These are phyloP conservation scores for Glyphotaelius pellucidus DNA, from an alignment of 2,888 invertebrate genomes.

Conservation along the genomic window DNA sequence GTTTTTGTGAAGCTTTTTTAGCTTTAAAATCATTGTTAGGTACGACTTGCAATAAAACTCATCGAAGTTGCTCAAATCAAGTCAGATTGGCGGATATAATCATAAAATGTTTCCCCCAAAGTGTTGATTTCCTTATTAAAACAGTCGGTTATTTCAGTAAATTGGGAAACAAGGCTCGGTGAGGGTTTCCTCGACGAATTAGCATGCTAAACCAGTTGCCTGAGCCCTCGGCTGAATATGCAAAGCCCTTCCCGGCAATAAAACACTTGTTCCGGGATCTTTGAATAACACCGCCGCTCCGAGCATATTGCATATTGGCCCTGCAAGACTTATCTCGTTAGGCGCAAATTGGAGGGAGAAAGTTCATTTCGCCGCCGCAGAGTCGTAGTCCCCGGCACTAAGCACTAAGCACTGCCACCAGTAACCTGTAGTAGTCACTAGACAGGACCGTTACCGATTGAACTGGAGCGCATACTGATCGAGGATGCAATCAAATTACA, in stretches of 20 bases:
- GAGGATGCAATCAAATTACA: not conserved
- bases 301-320: constrained; percentile 54
- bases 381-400: not conserved
- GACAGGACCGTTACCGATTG: not conserved
- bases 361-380: constrained; percentile 48
- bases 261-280: constrained; percentile 64
- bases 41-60: not conserved
- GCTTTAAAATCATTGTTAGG: not conserved
- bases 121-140: constrained; percentile 55
- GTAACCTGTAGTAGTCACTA: not conserved
- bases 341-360: constrained; percentile 53
- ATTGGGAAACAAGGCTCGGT: constrained; percentile 59
- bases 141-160: constrained; percentile 58
- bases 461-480: not conserved
- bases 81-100: constrained; percentile 2
- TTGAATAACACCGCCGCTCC: constrained; percentile 54
- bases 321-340: constrained; percentile 57
- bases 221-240: constrained; percentile 63
- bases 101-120: constrained; percentile 25
- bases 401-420: not conserved
- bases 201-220: constrained; percentile 62
- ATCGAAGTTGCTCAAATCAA: not conserved
- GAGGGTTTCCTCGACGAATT: constrained; percentile 57
- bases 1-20: not conserved
- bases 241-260: constrained; percentile 65